Conservation (phyloP, 1,140 invertebrate species). For the Lepidurus apus region DNA sequence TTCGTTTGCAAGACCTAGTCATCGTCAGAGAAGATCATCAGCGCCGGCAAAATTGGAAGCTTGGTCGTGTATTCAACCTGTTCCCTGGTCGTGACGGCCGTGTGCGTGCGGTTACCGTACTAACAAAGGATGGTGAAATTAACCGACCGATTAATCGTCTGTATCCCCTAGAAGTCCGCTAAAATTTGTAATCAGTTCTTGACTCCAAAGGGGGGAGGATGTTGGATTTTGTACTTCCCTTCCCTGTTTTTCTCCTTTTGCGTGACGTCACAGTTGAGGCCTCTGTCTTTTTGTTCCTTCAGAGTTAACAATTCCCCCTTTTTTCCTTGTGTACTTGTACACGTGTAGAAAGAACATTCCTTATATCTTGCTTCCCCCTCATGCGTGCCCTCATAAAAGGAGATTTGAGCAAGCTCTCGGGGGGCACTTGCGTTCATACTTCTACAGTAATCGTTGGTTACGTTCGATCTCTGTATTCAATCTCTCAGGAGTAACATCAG, state of each 20-base stretch:
- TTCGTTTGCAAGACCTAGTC: background rate
- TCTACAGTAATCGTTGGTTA: too few relatives aligned
- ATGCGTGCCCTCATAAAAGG: too few relatives aligned
- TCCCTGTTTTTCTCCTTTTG: background rate
- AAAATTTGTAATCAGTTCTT: background rate
- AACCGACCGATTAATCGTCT: slow-evolving; percentile 38
- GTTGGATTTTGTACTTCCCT: background rate
- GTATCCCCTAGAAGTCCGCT: slow-evolving; percentile 34
- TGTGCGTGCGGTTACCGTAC: slow-evolving; percentile 38
- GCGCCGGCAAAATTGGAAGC: slow-evolving; percentile 38
- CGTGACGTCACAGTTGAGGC: too few relatives aligned
- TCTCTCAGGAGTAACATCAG: too few relatives aligned
- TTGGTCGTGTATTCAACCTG: slow-evolving; percentile 36
- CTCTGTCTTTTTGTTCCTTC: too few relatives aligned
- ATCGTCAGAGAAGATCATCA: background rate
- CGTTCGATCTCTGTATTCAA: too few relatives aligned
- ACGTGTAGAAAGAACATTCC: too few relatives aligned
- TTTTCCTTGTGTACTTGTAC: too few relatives aligned
- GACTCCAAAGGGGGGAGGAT: background rate
- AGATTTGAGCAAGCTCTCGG: too few relatives aligned
- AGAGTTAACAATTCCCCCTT: too few relatives aligned
- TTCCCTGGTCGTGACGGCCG: slow-evolving; percentile 38
- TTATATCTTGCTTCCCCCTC: too few relatives aligned
- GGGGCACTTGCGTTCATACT: too few relatives aligned
- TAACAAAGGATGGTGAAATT: slow-evolving; percentile 37